A percentile compares a stretch with the other conserved stretches of the same genome.
Conservation (phyloP, 2,113 vertebrate genomes). For the Lipophrys pholis region DNA sequence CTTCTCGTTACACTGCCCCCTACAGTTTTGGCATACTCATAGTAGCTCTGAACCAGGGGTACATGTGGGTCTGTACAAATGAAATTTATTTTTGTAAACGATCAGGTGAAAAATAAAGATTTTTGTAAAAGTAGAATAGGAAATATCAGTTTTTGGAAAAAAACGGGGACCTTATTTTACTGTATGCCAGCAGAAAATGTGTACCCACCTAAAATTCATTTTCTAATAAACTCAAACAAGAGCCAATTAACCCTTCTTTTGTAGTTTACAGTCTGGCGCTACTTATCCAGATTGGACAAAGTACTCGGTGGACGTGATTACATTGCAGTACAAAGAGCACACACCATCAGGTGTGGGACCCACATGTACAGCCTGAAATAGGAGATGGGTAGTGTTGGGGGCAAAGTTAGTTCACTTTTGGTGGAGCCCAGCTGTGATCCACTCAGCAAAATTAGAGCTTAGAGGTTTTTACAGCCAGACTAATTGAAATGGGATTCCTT, state of each 20-base stretch:
- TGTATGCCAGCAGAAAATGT: constrained; percentile 20
- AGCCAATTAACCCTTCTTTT: constrained; percentile 47
- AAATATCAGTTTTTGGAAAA: constrained; percentile 18
- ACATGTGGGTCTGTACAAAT: too few species aligned
- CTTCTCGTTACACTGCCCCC: too few species aligned
- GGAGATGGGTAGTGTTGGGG: constrained; percentile 34
- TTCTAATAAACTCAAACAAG: constrained; percentile 46
- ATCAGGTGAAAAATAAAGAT: too few species aligned
- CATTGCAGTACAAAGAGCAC: constrained; percentile 40
- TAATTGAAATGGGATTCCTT: constrained; percentile 53
- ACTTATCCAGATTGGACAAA: constrained; percentile 74
- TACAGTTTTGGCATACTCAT: too few species aligned
- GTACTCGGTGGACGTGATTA: constrained; percentile 66
- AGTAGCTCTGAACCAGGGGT: too few species aligned
- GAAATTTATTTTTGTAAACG: too few species aligned
- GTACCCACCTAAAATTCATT: background rate
- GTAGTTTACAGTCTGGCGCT: constrained; percentile 64
- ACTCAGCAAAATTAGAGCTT: constrained; percentile 57
- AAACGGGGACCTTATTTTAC: constrained; percentile 13
- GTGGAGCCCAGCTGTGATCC: constrained; percentile 52
- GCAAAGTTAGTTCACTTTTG: constrained; percentile 3
- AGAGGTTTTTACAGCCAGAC: constrained; percentile 14
- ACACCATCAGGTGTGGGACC: constrained; percentile 69
- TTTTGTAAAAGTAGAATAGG: background rate
- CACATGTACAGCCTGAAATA: constrained; percentile 44